Conservation (phyloP, 2,113 vertebrate genomes). For the Lampris incognitus region DNA sequence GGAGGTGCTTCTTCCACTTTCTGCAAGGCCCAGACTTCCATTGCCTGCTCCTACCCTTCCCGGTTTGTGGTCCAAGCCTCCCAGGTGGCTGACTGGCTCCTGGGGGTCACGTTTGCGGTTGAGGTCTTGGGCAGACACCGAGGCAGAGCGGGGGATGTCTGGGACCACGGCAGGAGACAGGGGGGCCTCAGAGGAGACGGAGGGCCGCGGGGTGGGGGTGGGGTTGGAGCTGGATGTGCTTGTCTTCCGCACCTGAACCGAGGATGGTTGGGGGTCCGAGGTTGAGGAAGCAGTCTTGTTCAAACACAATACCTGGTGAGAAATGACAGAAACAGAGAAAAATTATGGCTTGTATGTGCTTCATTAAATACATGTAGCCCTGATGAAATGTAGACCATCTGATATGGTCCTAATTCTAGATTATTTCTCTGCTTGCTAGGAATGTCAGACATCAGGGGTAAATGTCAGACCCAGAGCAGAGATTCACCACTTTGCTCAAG, state of each 20-base stretch:
- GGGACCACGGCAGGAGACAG: slow-evolving; percentile 9
- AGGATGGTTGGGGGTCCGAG: slow-evolving; percentile 82
- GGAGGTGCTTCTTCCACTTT: slow-evolving; percentile 84
- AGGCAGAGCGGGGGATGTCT: slow-evolving; percentile 21
- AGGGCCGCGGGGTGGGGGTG: slow-evolving; percentile 11
- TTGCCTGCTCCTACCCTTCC: slow-evolving; percentile 33
- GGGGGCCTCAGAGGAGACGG: slow-evolving; percentile 39
- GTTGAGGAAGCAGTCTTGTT: slow-evolving; percentile 74
- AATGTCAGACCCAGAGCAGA: too few relatives aligned
- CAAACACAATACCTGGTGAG: slow-evolving; percentile 86
- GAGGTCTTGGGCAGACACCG: slow-evolving; percentile 53
- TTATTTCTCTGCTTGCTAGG: too few relatives aligned
- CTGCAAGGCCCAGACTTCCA: slow-evolving; percentile 46
- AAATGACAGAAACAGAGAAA: not conserved
- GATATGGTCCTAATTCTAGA: too few relatives aligned
- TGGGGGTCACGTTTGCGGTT: slow-evolving; percentile 44
- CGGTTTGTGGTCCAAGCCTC: slow-evolving; percentile 60
- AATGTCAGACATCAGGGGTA: too few relatives aligned
- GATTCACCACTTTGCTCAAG: too few relatives aligned
- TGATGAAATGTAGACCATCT: too few relatives aligned
- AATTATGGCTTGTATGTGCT: not conserved
- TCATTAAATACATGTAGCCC: too few relatives aligned
- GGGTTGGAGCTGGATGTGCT: slow-evolving; percentile 30
- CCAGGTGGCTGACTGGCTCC: slow-evolving; percentile 48
- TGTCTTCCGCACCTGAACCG: slow-evolving; percentile 85